phyloP scores from a whole-genome alignment of 2,797 vertebrate species.

The Melanotaenia trifasciata region DNA sequence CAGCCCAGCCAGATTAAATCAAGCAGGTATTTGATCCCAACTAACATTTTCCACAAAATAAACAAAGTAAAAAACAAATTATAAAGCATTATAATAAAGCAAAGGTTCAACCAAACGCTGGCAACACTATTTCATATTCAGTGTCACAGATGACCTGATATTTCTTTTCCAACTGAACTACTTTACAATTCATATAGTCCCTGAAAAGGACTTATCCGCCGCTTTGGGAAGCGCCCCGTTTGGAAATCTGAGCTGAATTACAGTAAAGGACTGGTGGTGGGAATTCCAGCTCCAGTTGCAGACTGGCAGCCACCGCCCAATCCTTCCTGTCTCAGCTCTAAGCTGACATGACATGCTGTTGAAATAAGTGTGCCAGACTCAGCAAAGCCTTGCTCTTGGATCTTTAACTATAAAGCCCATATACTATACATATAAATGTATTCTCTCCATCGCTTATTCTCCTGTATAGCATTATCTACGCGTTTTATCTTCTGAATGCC shows the following conservation, averaged over 20 bases:
- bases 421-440: slow-evolving; percentile 11
- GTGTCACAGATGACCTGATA: background rate
- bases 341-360: slow-evolving; percentile 77
- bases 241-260: slow-evolving; percentile 9
- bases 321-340: slow-evolving; percentile 62
- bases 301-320: slow-evolving; percentile 35
- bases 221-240: background rate
- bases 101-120: background rate
- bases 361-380: slow-evolving; percentile 71
- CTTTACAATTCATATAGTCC: background rate
- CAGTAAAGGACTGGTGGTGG: slow-evolving; percentile 11
- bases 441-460: slow-evolving; percentile 7
- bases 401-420: slow-evolving; percentile 37
- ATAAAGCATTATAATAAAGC: background rate
- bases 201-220: background rate
- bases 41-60: background rate
- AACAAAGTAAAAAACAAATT: background rate
- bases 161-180: background rate
- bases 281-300: slow-evolving; percentile 48
- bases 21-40: background rate
- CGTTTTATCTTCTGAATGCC: slow-evolving; percentile 42
- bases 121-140: background rate
- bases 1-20: background rate
- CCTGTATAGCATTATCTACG: slow-evolving; percentile 16
- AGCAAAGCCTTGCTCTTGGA: slow-evolving; percentile 49